Conservation (phyloP, 2,113 vertebrate species). For the Protobothrops mucrosquamatus region DNA sequence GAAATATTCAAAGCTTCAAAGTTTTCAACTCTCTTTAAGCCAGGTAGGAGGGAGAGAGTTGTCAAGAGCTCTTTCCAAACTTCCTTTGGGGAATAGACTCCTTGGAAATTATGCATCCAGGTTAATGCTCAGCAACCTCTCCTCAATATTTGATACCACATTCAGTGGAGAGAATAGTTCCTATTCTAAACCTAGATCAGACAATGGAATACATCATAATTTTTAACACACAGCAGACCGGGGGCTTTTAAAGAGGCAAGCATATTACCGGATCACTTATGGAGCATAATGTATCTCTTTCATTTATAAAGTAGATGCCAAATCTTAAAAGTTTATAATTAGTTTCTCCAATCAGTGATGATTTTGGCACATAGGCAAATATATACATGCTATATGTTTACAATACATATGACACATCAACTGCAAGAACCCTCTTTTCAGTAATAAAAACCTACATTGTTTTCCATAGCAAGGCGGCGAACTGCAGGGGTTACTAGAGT, state of each 20-base stretch:
- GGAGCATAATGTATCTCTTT: background rate
- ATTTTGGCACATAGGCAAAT: background rate
- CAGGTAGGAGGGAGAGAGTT: background rate
- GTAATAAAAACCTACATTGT: slow-evolving; percentile 79
- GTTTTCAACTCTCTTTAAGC: background rate
- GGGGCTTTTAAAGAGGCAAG: background rate
- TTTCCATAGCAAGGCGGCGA: slow-evolving; percentile 93
- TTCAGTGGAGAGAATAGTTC: background rate
- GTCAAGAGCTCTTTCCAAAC: background rate
- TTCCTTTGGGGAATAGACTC: background rate
- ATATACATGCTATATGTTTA: too few species aligned
- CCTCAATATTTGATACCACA: background rate
- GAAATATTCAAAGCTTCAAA: slow-evolving; percentile 5
- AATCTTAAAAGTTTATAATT: background rate
- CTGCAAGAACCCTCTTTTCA: background rate
- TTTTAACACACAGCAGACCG: background rate
- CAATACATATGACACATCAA: background rate
- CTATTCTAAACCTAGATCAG: background rate
- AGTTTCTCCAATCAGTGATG: background rate
- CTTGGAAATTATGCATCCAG: background rate
- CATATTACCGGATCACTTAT: background rate
- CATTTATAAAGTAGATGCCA: background rate
- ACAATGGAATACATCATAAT: background rate
- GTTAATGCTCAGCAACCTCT: background rate
- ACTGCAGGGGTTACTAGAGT: slow-evolving; percentile 94